Conservation (phyloP, 2,888 invertebrate species). For the Ophonus ardosiacus region DNA sequence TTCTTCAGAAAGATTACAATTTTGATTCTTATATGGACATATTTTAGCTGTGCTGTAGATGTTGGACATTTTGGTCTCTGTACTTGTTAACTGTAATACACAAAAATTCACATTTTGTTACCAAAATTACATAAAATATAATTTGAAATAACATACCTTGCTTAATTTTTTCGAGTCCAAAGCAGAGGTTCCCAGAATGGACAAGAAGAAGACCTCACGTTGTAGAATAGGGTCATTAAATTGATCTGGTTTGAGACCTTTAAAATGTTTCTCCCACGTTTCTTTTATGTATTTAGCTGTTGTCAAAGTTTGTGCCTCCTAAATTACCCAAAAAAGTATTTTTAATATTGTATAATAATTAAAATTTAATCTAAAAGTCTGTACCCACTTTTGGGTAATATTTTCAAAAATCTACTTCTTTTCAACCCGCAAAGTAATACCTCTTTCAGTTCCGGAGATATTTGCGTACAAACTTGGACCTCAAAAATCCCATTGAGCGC, state of each 20-base stretch:
- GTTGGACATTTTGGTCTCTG: constrained; percentile 69
- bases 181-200: constrained; percentile 76
- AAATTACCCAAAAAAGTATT: constrained; percentile 49
- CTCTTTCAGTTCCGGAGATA: too few relatives aligned
- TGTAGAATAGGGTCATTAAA: constrained; percentile 73
- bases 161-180: constrained; percentile 73
- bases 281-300: constrained; percentile 73
- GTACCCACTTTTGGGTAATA: background rate
- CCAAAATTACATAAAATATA: background rate
- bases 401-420: too few relatives aligned
- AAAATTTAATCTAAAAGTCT: background rate
- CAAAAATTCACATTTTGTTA: background rate
- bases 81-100: constrained; percentile 68
- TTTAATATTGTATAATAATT: background rate
- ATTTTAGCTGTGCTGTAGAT: constrained; percentile 76
- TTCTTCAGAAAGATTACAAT: constrained; percentile 71
- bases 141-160: constrained; percentile 69
- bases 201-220: constrained; percentile 75
- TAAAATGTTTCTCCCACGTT: constrained; percentile 73
- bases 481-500: too few relatives aligned
- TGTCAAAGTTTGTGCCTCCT: constrained; percentile 70
- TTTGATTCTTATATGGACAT: constrained; percentile 73
- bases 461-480: too few relatives aligned
- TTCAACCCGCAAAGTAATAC: too few relatives aligned
- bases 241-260: constrained; percentile 71